Conservation (phyloP, 1,140 invertebrate species). For the Penaeus indicus region DNA sequence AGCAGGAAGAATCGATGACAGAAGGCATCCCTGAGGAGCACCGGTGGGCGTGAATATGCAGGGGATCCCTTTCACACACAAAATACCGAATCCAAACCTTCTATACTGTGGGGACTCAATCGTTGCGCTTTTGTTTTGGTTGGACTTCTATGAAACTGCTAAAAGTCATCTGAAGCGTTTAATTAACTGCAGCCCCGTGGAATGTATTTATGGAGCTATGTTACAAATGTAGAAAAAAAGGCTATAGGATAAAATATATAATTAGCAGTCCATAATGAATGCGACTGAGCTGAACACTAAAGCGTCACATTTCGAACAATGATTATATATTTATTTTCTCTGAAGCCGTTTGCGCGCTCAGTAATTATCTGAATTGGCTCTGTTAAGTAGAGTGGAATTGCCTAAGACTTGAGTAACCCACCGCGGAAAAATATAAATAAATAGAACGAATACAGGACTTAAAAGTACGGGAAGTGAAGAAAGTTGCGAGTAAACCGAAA, state of each 20-base stretch:
- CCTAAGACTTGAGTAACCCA: too few species aligned
- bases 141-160: not conserved
- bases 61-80: conserved; percentile 7
- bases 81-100: conserved; percentile 27
- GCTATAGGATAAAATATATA: too few species aligned
- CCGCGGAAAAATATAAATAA: too few species aligned
- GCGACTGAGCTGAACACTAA: too few species aligned
- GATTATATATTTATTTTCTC: too few species aligned
- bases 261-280: too few species aligned
- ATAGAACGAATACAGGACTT: too few species aligned
- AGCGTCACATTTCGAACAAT: too few species aligned
- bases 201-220: conserved; percentile 44
- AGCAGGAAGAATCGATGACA: conserved; percentile 56
- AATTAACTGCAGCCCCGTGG: conserved; percentile 39
- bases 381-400: too few species aligned
- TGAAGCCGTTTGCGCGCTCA: too few species aligned
- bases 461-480: not conserved
- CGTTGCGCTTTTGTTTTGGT: not conserved
- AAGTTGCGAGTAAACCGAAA: not conserved
- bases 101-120: not conserved
- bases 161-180: not conserved
- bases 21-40: conserved; percentile 32
- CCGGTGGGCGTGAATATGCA: conserved; percentile 48
- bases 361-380: too few species aligned
- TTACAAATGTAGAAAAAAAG: conserved; percentile 20